phyloP scores from a whole-genome alignment of 92 coral and sea anemone genomes.

The Umimayanthus kanabou region DNA sequence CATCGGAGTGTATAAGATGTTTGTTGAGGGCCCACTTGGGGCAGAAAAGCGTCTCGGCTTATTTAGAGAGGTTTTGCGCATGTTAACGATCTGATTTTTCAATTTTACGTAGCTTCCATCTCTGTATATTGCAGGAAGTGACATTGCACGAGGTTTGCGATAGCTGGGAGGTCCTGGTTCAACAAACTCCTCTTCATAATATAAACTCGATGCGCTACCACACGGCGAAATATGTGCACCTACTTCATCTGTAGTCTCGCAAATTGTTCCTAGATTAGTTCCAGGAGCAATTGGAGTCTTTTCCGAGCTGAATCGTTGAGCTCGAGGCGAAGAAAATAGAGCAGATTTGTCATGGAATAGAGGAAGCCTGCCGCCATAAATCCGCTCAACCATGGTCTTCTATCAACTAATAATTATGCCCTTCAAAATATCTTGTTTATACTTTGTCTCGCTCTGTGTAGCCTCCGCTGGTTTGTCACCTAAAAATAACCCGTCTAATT shows the following conservation, averaged over 20 bases:
- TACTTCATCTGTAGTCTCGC: conserved; percentile 51
- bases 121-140: conserved; percentile 77
- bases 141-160: conserved; percentile 65
- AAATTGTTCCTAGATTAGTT: conserved; percentile 52
- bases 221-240: not conserved
- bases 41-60: conserved; percentile 57
- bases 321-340: conserved; percentile 22
- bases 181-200: conserved; percentile 7
- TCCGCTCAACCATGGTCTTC: conserved; percentile 55
- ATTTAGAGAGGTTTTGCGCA: conserved; percentile 23
- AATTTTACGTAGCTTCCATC: conserved; percentile 81
- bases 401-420: not conserved
- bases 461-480: not conserved
- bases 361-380: conserved; percentile 54
- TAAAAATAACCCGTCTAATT: not conserved
- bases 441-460: not conserved
- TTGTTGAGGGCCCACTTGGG: conserved; percentile 47
- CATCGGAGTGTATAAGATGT: not conserved
- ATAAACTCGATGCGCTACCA: conserved; percentile 5
- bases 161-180: conserved; percentile 20
- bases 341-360: conserved; percentile 22
- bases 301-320: conserved; percentile 43
- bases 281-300: conserved; percentile 40
- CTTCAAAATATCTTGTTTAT: not conserved
- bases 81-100: conserved; percentile 42